A percentile compares a stretch with the other conserved stretches of the same genome.
Conservation (phyloP, 2,888 invertebrate species). For the Zygogramma bicolorata region DNA sequence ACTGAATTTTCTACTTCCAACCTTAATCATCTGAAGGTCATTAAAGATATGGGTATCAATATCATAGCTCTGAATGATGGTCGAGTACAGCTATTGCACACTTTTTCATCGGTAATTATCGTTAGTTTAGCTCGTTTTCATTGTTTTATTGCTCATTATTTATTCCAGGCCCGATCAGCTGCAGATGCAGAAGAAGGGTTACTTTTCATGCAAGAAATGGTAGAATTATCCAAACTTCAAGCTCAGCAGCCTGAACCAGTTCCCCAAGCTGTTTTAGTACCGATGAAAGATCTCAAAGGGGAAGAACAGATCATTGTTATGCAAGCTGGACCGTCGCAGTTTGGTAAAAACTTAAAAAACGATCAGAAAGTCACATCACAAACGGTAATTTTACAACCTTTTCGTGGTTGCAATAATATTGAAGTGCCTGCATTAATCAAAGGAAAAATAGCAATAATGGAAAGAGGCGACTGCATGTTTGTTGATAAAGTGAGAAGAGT, state of each 20-base stretch:
- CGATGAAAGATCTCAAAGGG: constrained; percentile 60
- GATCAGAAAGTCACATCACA: constrained; percentile 76
- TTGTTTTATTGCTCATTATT: constrained; percentile 20
- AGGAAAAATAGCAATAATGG: constrained; percentile 86
- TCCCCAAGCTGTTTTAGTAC: constrained; percentile 69
- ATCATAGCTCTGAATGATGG: constrained; percentile 91
- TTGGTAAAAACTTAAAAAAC: constrained; percentile 81
- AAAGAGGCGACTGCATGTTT: constrained; percentile 95
- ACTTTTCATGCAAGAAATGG: constrained; percentile 97
- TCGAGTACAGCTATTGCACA: constrained; percentile 91
- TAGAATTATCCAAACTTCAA: constrained; percentile 85
- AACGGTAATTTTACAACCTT: constrained; percentile 76
- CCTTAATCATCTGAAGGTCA: constrained; percentile 86
- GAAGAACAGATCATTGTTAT: constrained; percentile 63
- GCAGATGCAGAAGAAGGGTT: constrained; percentile 93
- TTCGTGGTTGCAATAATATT: constrained; percentile 75
- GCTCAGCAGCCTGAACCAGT: constrained; percentile 70
- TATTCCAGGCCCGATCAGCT: constrained; percentile 81
- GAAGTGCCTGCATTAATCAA: constrained; percentile 71
- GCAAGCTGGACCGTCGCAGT: constrained; percentile 91
- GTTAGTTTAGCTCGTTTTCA: background rate
- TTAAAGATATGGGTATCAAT: constrained; percentile 95
- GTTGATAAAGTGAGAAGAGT: constrained; percentile 91
- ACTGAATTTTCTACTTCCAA: constrained; percentile 82
- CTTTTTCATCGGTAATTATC: constrained; percentile 83